Base-by-base conservation (phyloP, 1,140 invertebrate genomes). In the Formica selysi region DNA sequence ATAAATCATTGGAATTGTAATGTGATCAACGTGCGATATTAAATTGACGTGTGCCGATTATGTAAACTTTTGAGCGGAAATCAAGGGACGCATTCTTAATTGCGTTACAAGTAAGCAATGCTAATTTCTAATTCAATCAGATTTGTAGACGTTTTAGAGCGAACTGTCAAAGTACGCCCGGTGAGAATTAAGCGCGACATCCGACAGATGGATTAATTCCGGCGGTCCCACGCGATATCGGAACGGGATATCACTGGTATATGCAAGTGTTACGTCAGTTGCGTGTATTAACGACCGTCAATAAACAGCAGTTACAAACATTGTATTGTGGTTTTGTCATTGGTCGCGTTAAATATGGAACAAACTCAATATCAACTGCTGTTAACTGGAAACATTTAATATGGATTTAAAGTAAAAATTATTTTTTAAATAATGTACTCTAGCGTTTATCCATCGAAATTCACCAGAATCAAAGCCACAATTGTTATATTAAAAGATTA, bases 151-250 rank as follows among this genome's bases (percentile, higher is more conserved):
- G 51, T 48, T 83, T 41, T 44, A 57, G 22, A 80, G n/a, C 13
- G 32, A 74, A 22, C 61, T 48, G 54, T 81, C 79, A 74, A 83
- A 73, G 68, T 83, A 64, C 38, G 13, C 54, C 79, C 67, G 38
- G 54, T 41, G 67, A 70, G 79, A 83, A 83, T 83, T 61, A 83
- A 73, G 54, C 79, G 54, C 68, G 79, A 83, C 68, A 83, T 73
- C 54, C 79, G 68, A 74, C 79, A 74, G 79, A 83, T 74, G 79
- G 54, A 73, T 74, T 74, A 83, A 83, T 74, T 74, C 68, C 54
- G 68, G 16, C 38, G 26, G 41, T 22, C 54, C 29, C 68, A 10
- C 16, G 41, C 38, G 79, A 61, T 83, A 83, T 13, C 68, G 26
- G 73, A 29, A 62, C 54, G 36, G 54, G 13, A 83, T 61, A 61